Percentiles rank a stretch among this genome's conserved stretches.
Evolutionary conservation across 1,140 invertebrate species (phyloP).

Genomic region (Chrysomallon squamiferum): DNA sequence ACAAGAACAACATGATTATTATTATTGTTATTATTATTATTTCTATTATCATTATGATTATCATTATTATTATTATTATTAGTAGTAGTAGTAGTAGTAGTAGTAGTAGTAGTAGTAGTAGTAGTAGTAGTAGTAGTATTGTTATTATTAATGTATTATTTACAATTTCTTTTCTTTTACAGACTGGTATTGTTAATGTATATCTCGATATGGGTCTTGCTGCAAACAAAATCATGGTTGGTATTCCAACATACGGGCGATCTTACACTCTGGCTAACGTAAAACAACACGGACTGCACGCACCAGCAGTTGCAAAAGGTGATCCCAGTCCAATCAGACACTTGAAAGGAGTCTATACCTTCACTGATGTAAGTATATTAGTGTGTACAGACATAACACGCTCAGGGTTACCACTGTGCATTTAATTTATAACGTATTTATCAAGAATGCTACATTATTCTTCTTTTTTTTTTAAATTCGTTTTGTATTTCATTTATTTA

Average conservation of each 20-base stretch:
- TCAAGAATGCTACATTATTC: neutral
- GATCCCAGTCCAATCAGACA: conserved; percentile 26
- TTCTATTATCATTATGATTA: too few relatives aligned
- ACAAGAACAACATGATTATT: too few relatives aligned
- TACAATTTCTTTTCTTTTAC: too few relatives aligned
- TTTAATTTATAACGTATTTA: too few relatives aligned
- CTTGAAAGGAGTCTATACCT: conserved; percentile 24
- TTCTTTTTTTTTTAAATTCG: too few relatives aligned
- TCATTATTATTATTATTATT: too few relatives aligned
- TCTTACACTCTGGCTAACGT: conserved; percentile 84
- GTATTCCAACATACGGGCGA: conserved; percentile 90
- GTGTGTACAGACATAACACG: too few relatives aligned
- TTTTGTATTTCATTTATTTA: neutral
- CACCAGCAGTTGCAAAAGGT: conserved; percentile 76
- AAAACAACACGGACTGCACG: conserved; percentile 68
- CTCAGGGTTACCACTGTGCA: neutral
- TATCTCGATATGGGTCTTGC: conserved; percentile 82
- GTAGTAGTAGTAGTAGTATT: too few relatives aligned
- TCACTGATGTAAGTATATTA: conserved; percentile 30
- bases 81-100: too few relatives aligned
- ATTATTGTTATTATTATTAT: too few relatives aligned
- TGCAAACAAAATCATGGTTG: conserved; percentile 80
- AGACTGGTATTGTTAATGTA: conserved; percentile 41
- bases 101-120: too few relatives aligned
- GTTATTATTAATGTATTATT: too few relatives aligned